phyloP scores from a whole-genome alignment of 2,113 vertebrate species.

The Macrotus californicus region DNA sequence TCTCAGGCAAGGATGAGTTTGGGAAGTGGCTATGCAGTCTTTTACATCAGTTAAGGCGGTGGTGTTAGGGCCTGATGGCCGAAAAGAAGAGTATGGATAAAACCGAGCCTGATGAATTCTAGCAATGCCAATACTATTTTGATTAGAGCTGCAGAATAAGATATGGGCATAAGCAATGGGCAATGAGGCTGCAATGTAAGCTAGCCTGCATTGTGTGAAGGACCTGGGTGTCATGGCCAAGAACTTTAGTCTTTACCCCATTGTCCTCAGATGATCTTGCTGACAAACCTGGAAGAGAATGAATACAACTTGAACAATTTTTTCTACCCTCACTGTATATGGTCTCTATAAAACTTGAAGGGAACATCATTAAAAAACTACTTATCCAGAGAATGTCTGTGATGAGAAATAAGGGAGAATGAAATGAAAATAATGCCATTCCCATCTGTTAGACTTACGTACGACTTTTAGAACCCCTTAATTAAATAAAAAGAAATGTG shows the following conservation, averaged over 20 bases:
- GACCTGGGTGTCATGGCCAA: neutral
- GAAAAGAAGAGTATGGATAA: neutral
- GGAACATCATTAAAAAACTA: neutral
- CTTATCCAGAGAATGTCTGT: neutral
- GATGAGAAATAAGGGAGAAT: neutral
- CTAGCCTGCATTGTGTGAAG: neutral
- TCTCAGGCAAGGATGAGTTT: neutral
- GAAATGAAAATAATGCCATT: neutral
- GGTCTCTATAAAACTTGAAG: neutral
- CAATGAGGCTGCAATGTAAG: neutral
- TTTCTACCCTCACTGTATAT: neutral
- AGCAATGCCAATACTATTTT: neutral
- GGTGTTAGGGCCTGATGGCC: neutral
- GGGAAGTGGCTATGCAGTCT: neutral
- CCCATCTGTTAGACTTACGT: neutral
- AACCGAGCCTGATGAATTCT: neutral
- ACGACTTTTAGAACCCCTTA: conserved; percentile 1
- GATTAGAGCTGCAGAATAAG: neutral
- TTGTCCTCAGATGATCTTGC: neutral
- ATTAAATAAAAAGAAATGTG: neutral
- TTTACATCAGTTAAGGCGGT: neutral
- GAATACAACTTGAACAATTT: neutral
- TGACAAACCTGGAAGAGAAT: neutral
- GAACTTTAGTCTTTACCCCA: neutral
- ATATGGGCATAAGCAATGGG: fast-evolving